Percentiles rank a stretch among this genome's conserved stretches.
These are phyloP conservation scores for Mercenaria mercenaria DNA, from an alignment of 1,140 invertebrate genomes.

Conservation along the genomic window DNA sequence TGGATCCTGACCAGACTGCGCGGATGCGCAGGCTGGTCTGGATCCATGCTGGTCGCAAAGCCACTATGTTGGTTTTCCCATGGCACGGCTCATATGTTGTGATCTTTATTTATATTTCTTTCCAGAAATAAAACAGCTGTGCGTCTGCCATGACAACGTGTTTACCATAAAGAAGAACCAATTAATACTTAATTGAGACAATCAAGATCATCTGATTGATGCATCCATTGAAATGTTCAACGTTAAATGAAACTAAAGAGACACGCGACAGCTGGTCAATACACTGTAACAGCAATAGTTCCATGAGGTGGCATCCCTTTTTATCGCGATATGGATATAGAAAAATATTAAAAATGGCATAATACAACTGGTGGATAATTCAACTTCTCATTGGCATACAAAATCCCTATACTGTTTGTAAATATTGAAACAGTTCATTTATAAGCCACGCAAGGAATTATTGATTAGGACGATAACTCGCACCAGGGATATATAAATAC, in stretches of 20 bases:
- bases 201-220: background rate
- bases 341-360: background rate
- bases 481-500: no score
- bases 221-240: background rate
- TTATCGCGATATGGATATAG: background rate
- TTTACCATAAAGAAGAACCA: background rate
- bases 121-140: no score
- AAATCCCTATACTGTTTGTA: background rate
- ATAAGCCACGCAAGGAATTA: background rate
- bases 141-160: no score
- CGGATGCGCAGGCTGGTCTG: no score
- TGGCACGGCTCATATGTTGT: no score
- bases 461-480: background rate
- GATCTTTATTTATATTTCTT: no score
- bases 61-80: no score
- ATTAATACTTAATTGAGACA: background rate
- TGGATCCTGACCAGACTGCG: no score
- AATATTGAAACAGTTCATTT: constrained; percentile 1
- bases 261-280: background rate
- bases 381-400: background rate
- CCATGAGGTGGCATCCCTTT: background rate
- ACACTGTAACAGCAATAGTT: background rate
- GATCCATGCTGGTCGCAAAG: no score
- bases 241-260: background rate
- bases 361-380: background rate